A percentile compares a stretch with the other conserved stretches of the same genome.
Evolutionary conservation across 2,888 invertebrate genomes (phyloP).

Genomic region (Buathra laborator): DNA sequence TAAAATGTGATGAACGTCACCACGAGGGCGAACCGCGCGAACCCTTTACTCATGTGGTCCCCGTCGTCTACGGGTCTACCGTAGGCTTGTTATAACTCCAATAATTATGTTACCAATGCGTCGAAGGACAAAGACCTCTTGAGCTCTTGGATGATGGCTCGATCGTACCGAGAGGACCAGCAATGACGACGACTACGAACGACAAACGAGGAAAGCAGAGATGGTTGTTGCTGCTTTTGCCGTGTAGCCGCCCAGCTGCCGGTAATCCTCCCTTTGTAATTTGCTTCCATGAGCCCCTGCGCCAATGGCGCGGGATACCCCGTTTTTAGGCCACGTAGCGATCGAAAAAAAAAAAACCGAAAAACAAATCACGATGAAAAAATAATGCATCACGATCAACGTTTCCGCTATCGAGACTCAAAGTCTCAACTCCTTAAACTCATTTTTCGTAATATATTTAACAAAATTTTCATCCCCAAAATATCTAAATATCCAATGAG

Average conservation of each 20-base stretch:
- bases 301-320: constrained; percentile 80
- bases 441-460: not conserved
- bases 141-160: constrained; percentile 69
- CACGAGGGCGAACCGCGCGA: constrained; percentile 45
- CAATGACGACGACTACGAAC: constrained; percentile 38
- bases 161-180: constrained; percentile 44
- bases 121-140: constrained; percentile 84
- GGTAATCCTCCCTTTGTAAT: constrained; percentile 85
- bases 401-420: not conserved
- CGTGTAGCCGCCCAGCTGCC: constrained; percentile 84
- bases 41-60: constrained; percentile 58
- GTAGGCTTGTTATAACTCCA: constrained; percentile 85
- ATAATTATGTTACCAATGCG: constrained; percentile 85
- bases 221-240: constrained; percentile 61
- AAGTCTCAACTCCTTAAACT: not conserved
- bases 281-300: constrained; percentile 83
- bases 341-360: constrained; percentile 41
- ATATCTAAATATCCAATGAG: no score
- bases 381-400: not conserved
- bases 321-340: constrained; percentile 55
- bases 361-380: not conserved
- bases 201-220: constrained; percentile 58
- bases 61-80: constrained; percentile 77
- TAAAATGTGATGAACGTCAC: constrained; percentile 46
- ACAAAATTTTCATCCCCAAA: not conserved